These are phyloP conservation scores for Oscheius sp. DNA, from an alignment of 2,888 invertebrate genomes.

Conservation along the genomic window DNA sequence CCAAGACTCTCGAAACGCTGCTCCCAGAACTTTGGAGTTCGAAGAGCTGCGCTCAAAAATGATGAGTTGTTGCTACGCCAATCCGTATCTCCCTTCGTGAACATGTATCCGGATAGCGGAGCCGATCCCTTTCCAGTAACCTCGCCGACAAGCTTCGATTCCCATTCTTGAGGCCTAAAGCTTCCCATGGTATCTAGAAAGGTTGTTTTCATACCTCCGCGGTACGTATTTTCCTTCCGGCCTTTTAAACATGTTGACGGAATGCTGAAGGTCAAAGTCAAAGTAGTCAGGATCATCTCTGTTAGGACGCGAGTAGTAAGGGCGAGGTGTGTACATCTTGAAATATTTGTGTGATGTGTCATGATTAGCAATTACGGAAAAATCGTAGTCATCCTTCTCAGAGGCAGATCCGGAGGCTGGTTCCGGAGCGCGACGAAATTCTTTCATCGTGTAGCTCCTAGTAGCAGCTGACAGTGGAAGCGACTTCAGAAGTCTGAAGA, in stretches of 20 bases:
- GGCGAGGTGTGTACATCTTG: slow-evolving; percentile 55
- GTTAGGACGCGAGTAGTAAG: slow-evolving; percentile 71
- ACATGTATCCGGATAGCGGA: slow-evolving; percentile 71
- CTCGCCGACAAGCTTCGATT: slow-evolving; percentile 67
- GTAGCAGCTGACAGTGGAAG: slow-evolving; percentile 24
- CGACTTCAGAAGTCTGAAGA: slow-evolving; percentile 19
- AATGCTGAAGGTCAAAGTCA: slow-evolving; percentile 72
- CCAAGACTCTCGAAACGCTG: slow-evolving; percentile 71
- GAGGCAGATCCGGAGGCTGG: slow-evolving; percentile 65
- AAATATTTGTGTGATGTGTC: slow-evolving; percentile 6
- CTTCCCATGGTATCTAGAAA: background rate
- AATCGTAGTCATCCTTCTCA: slow-evolving; percentile 67
- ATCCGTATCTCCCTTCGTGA: slow-evolving; percentile 60
- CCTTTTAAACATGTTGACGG: slow-evolving; percentile 69
- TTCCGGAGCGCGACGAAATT: slow-evolving; percentile 67
- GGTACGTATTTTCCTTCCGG: slow-evolving; percentile 71
- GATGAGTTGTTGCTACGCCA: slow-evolving; percentile 67
- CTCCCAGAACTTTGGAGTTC: slow-evolving; percentile 73
- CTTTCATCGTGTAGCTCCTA: slow-evolving; percentile 55
- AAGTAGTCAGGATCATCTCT: slow-evolving; percentile 73
- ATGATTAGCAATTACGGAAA: slow-evolving; percentile 53
- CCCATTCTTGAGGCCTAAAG: slow-evolving; percentile 71
- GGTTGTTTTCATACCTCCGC: slow-evolving; percentile 48
- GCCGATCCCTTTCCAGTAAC: slow-evolving; percentile 66
- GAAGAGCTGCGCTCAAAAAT: slow-evolving; percentile 69